phyloP scores from a whole-genome alignment of 1,140 invertebrate species.

The Euura lappo region DNA sequence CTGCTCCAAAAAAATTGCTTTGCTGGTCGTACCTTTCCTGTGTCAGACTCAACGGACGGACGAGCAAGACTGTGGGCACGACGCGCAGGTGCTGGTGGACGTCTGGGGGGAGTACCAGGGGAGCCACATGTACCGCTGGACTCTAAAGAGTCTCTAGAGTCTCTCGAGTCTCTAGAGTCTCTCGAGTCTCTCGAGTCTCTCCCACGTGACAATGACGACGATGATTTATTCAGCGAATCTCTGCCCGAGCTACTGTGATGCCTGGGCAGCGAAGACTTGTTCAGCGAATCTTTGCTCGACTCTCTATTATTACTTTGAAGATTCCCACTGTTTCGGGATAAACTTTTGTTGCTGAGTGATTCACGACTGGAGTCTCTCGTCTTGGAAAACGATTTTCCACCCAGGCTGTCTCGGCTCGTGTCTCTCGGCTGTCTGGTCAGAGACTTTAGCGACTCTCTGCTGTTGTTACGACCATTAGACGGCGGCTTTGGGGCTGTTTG shows the following conservation, averaged over 20 bases:
- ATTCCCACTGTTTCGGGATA: slow-evolving; percentile 55
- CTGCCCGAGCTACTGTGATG: slow-evolving; percentile 38
- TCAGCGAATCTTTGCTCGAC: slow-evolving; percentile 41
- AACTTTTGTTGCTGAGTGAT: slow-evolving; percentile 64
- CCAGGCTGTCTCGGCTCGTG: slow-evolving; percentile 45
- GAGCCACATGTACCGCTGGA: slow-evolving; percentile 34
- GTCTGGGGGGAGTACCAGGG: slow-evolving; percentile 44
- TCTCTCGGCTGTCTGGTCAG: slow-evolving; percentile 44
- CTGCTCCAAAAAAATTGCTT: slow-evolving; percentile 70
- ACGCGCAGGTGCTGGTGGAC: slow-evolving; percentile 53
- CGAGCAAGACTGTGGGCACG: slow-evolving; percentile 51
- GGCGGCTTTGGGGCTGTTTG: slow-evolving; percentile 61
- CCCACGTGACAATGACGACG: slow-evolving; percentile 48
- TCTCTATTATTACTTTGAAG: slow-evolving; percentile 35
- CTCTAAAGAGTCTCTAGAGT: slow-evolving; percentile 38
- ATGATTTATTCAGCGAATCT: slow-evolving; percentile 48
- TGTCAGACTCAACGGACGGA: slow-evolving; percentile 50
- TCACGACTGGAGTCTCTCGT: slow-evolving; percentile 60
- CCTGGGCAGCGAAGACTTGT: slow-evolving; percentile 46
- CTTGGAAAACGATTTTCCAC: slow-evolving; percentile 28
- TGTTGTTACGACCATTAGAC: slow-evolving; percentile 60
- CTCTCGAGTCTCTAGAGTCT: not conserved
- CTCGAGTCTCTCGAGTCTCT: slow-evolving; percentile 29
- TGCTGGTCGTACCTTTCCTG: slow-evolving; percentile 71
- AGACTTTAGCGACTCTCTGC: slow-evolving; percentile 66